Evolutionary conservation across 1,140 invertebrate species (phyloP), one percentile per base, ranked within the genome.

Genomic region (Diuraphis noxia): DNA sequence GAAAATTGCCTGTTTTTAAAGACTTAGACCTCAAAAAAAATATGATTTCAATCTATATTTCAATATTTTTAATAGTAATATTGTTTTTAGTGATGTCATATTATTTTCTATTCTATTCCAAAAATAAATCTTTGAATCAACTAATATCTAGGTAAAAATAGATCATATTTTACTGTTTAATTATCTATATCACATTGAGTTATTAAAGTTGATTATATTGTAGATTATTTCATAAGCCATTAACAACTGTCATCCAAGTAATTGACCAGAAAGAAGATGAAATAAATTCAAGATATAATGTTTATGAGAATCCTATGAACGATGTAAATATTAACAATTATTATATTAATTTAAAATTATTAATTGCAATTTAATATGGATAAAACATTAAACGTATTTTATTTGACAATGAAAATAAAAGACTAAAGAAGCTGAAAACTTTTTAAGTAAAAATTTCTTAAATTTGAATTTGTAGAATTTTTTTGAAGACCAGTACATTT

Each of bases 271-370:
- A 52, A 40, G 43, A 79, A 52, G 81, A 82, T 82, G 41, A 90
- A 79, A n/a, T 90, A 34, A 41, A 90, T 49, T 79, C 89, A 81
- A 46, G 43, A 81, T 38, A n/a, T 30, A 43, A 91, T 52, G 77
- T 34, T 38, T 91, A 91, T 81, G 89, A 91, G 10, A 91, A 91
- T 40, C 89, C 89, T 30, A 49, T 89, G 19, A 91, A 82, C 40
- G 77, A 81, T 19, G 89, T 91, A 91, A 49, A 23, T 88, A 52
- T 52, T 2, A 52, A n/a, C n/a, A 36, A 36, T 8, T 82, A 40
- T 72, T n/a, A 72, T 40, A 25, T 81, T 10, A 6, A 81, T 38
- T 40, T 81, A 81, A 25, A 81, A 40, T 25, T 81, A 40, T 81
- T 81, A 2, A 72, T 17, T 63, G 30, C 3, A 63, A n/a, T 63